A percentile compares a stretch with the other conserved stretches of the same genome.
Evolutionary conservation across 92 coral and sea anemone genomes (phyloP).

Genomic region (Metridium senile): DNA sequence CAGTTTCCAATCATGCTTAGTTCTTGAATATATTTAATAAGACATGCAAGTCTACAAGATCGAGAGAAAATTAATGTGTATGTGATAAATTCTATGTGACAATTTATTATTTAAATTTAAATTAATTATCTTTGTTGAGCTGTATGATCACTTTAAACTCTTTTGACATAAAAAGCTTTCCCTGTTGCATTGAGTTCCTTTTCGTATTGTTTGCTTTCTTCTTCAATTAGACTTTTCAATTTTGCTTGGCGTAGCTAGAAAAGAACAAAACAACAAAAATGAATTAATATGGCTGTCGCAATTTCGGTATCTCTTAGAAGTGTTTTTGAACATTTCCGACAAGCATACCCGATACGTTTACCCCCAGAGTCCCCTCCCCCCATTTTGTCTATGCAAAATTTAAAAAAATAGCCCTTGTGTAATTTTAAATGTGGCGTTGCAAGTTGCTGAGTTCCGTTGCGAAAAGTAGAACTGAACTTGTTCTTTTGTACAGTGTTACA

Average conservation of each 20-base stretch:
- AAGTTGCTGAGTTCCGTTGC: too few species aligned
- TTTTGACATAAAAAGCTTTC: conserved; percentile 66
- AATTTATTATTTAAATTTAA: too few species aligned
- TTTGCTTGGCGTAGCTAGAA: conserved; percentile 74
- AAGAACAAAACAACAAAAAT: neutral
- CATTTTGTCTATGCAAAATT: too few species aligned
- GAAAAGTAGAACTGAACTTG: too few species aligned
- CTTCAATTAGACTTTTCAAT: conserved; percentile 54
- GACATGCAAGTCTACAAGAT: too few species aligned
- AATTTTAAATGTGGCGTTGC: too few species aligned
- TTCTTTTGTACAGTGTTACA: too few species aligned
- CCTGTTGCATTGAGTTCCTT: conserved; percentile 71
- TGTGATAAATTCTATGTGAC: neutral
- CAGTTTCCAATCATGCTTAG: too few species aligned
- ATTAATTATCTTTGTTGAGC: neutral
- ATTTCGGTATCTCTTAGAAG: neutral
- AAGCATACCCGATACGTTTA: too few species aligned
- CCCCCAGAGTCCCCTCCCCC: too few species aligned
- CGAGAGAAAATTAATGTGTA: neutral
- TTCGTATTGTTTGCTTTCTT: conserved; percentile 61
- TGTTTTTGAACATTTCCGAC: neutral
- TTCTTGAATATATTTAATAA: too few species aligned
- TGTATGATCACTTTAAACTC: conserved; percentile 35
- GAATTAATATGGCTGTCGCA: neutral
- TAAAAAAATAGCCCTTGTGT: too few species aligned